Conservation (phyloP, 2,113 vertebrate species). For the Rhineura floridana region DNA sequence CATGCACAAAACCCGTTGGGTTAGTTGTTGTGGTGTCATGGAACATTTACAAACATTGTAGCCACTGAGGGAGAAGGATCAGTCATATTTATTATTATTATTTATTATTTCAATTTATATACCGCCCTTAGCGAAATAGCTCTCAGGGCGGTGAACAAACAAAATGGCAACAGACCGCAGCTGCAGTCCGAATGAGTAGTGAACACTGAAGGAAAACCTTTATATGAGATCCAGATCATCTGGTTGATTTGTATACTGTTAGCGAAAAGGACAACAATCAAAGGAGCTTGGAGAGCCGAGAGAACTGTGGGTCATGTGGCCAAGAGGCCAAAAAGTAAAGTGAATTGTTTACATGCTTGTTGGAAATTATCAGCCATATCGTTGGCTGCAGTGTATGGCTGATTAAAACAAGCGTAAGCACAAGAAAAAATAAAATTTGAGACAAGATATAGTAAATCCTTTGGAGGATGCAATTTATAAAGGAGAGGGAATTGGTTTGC, state of each 20-base stretch:
- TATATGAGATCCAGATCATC: neutral
- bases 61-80: neutral
- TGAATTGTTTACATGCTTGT: neutral
- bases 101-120: no score
- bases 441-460: neutral
- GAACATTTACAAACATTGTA: neutral
- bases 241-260: neutral
- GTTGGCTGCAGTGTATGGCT: neutral
- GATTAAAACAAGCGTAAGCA: neutral
- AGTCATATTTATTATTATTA: no score
- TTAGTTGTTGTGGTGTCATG: slow-evolving; percentile 4
- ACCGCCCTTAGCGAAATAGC: no score
- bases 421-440: neutral
- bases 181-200: neutral
- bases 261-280: neutral
- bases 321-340: neutral
- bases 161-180: neutral
- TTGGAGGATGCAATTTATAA: neutral
- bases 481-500: neutral
- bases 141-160: no score
- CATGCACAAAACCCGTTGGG: neutral
- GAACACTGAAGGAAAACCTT: neutral
- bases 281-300: neutral
- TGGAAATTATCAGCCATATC: neutral
- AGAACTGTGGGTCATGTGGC: neutral